These are phyloP conservation scores for Tetrapedia diversipes DNA, from an alignment of 2,888 invertebrate species.

Conservation along the genomic window DNA sequence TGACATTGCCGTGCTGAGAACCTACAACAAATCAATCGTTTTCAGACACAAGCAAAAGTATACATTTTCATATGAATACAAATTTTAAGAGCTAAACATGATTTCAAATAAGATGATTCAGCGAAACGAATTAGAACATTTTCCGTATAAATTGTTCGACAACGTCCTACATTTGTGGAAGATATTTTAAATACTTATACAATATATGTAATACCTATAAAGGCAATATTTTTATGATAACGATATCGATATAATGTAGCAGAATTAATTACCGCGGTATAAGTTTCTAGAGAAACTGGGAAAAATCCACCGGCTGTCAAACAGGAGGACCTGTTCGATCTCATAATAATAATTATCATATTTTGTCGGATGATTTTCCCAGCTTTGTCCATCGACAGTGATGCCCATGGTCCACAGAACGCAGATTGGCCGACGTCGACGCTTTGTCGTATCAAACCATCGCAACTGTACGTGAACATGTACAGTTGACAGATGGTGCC, in stretches of 20 bases:
- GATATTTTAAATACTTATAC: too few relatives aligned
- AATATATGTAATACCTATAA: too few relatives aligned
- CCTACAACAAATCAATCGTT: slow-evolving; percentile 10
- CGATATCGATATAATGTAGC: neutral
- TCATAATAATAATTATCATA: slow-evolving; percentile 56
- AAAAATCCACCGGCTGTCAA: slow-evolving; percentile 58
- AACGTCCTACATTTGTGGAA: too few relatives aligned
- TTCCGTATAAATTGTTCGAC: too few relatives aligned
- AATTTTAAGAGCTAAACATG: too few relatives aligned
- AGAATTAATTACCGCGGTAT: slow-evolving; percentile 44
- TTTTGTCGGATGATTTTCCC: slow-evolving; percentile 43
- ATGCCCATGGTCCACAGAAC: slow-evolving; percentile 13
- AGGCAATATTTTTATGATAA: too few relatives aligned
- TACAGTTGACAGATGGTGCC: slow-evolving; percentile 27
- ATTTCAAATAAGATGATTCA: too few relatives aligned
- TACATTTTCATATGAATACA: too few relatives aligned
- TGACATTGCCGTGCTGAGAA: slow-evolving; percentile 41
- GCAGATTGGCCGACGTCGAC: slow-evolving; percentile 3
- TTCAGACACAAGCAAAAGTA: too few relatives aligned
- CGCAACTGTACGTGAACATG: slow-evolving; percentile 41
- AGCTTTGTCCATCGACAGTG: slow-evolving; percentile 6
- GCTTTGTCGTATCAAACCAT: slow-evolving; percentile 21
- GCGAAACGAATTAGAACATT: too few relatives aligned
- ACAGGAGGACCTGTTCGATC: slow-evolving; percentile 48
- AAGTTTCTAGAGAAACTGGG: slow-evolving; percentile 57